Evolutionary conservation across 2,888 invertebrate species (phyloP).

Genomic region (Ennomos quercinarius): DNA sequence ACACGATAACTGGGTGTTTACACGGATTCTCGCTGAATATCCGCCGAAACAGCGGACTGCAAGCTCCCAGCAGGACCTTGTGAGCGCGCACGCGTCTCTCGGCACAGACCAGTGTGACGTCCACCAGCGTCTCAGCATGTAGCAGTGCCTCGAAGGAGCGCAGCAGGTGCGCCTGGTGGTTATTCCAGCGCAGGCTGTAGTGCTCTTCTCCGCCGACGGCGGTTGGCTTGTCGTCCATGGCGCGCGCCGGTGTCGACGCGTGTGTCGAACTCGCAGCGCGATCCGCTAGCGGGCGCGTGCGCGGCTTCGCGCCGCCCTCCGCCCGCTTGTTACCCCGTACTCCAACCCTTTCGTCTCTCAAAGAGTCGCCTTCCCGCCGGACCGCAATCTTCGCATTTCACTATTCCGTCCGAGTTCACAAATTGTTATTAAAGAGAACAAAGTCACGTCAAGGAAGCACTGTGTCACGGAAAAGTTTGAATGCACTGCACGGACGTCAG

Average conservation of each 20-base stretch:
- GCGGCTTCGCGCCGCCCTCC: slow-evolving; percentile 76
- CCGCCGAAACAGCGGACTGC: slow-evolving; percentile 94
- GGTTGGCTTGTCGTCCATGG: slow-evolving; percentile 80
- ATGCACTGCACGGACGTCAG: slow-evolving; percentile 61
- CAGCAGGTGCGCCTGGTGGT: slow-evolving; percentile 95
- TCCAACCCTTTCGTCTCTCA: slow-evolving; percentile 79
- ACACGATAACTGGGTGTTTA: slow-evolving; percentile 96
- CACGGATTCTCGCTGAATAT: slow-evolving; percentile 96
- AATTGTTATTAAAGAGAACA: slow-evolving; percentile 21
- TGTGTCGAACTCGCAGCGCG: slow-evolving; percentile 60
- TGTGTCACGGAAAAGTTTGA: slow-evolving; percentile 59
- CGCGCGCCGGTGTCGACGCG: slow-evolving; percentile 70
- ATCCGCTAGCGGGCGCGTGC: slow-evolving; percentile 67
- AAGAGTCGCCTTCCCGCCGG: slow-evolving; percentile 69
- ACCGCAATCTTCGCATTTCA: slow-evolving; percentile 69
- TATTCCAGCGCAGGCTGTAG: slow-evolving; percentile 97
- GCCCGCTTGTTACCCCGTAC: slow-evolving; percentile 70
- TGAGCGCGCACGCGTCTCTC: slow-evolving; percentile 95
- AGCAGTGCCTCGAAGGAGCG: slow-evolving; percentile 95
- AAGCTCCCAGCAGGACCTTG: slow-evolving; percentile 95
- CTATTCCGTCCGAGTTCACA: slow-evolving; percentile 48
- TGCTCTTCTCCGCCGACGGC: slow-evolving; percentile 88
- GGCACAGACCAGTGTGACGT: slow-evolving; percentile 95
- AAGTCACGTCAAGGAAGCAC: slow-evolving; percentile 50
- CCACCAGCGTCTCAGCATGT: slow-evolving; percentile 94